Evolutionary conservation across 1,140 invertebrate species (phyloP), one percentile per base, ranked within the genome.

Genomic region (Cherax destructor): DNA sequence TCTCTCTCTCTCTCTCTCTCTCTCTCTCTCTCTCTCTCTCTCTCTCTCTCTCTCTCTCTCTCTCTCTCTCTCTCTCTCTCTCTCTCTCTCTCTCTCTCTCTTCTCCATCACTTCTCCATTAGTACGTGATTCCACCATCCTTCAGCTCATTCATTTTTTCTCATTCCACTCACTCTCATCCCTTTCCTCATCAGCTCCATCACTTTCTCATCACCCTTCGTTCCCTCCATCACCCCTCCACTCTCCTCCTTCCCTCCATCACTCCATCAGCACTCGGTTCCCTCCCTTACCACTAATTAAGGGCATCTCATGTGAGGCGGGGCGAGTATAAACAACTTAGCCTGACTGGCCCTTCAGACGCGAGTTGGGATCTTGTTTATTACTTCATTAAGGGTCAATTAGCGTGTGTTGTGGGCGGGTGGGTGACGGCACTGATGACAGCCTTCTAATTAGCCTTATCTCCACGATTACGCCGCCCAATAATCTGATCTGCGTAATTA

Each of bases 401-500:
- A 86, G 50, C 85, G 47, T 52, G 74, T 87, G 85, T 61, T 87
- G 85, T 87, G 85, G 85, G 69, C 24, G 76, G 52, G 85, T 87
- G 85, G 85, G 49, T 87, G 85, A 77, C 85, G 72, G 74, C 76
- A 7, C 85, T 87, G 72, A 61, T 77, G 85, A 87, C 85, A 79
- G 74, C 50, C 76, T 87, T 76, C 85, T 87, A 87, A 87, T 87
- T 87, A 87, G 85, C 85, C 85, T 87, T 87, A 87, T 87, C 85
- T 87, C 76, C 85, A 59, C 52, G 85, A 87, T 87, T 87, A 87
- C 79, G 85, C 85, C 85, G 85, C 72, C 85, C 85, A 76, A 87
- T 87, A 87, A 87, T 87, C 85, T 87, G 85, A 87, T 87, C 85
- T 87, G 47, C 85, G 85, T 87, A 87, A 87, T 87, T 87, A 87